Base-by-base conservation (phyloP, 2,888 invertebrate genomes). In the Fragum whitleyi region DNA sequence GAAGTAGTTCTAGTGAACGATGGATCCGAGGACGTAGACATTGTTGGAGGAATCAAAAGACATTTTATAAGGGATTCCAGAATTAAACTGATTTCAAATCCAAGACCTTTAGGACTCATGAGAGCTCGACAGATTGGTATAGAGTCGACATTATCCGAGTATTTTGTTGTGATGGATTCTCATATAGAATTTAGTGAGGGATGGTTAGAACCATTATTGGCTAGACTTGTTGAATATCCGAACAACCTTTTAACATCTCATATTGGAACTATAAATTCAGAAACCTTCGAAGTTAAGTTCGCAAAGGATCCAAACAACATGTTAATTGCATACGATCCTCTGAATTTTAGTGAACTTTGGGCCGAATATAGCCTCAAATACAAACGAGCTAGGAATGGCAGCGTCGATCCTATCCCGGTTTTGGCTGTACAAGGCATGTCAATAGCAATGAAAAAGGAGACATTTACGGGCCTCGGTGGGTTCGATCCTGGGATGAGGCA, bases 401-500 rank as follows among this genome's bases (percentile, higher is more conserved):
- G 83, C 55, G 67, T 83, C n/a, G 83, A 61, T 6, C 83, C 83
- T 5, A 53, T 79, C 21, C 65, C 69, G 5, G 76, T 79, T 65
- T 73, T 61, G 14, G 53, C 78, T 23, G 71, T 85, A 19, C 87
- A 84, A 19, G 85, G 81, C 1, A 87, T 81, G 77, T 71, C 76
- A 57, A 79, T 81, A 26, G 83, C 70, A 7, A 81, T 85, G 75
- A 79, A 76, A 32, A 87, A 78, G 42, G 65, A 73, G 9, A 83
- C 78, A 47, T 85, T 86, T 47, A 59, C 81, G 42, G 71, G 78
- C 26, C 75, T 86, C 11, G 86, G 84, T 1, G 86, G 86, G 2
- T 86, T 86, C 69, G 86, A 86, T 73, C 76, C 72, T 16, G 86
- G 86, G 14, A 86, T 86, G 86, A 74, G 81, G 68, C 69, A 85